These are phyloP conservation scores for Chromis chromis DNA, from an alignment of 2,797 vertebrate genomes.

Conservation along the genomic window DNA sequence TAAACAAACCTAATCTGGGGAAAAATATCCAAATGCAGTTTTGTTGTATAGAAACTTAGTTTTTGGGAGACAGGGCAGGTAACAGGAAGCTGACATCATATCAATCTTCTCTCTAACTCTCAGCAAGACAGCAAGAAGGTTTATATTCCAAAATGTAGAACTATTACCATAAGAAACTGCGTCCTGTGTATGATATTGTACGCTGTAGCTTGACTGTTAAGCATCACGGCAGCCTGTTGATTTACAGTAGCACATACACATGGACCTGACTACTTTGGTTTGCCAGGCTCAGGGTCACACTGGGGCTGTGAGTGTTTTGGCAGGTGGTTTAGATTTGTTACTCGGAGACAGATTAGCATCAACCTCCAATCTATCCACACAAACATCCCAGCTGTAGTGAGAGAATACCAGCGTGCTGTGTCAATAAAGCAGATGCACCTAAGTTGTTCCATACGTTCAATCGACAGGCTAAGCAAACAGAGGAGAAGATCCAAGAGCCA, in stretches of 20 bases:
- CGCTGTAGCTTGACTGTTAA: slow-evolving; percentile 5
- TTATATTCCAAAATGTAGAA: background rate
- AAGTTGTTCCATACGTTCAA: slow-evolving; percentile 56
- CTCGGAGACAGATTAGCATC: slow-evolving; percentile 76
- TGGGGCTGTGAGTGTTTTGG: slow-evolving; percentile 76
- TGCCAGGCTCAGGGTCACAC: slow-evolving; percentile 68
- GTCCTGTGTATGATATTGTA: background rate
- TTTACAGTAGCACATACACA: slow-evolving; percentile 52
- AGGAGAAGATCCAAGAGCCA: slow-evolving; percentile 14
- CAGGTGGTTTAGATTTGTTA: slow-evolving; percentile 85
- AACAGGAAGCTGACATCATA: background rate
- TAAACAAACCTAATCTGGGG: too few species aligned
- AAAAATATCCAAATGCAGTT: too few species aligned
- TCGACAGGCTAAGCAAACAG: slow-evolving; percentile 53
- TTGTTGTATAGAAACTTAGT: too few species aligned
- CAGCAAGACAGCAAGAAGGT: background rate
- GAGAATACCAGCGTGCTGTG: slow-evolving; percentile 42
- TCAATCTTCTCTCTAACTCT: background rate
- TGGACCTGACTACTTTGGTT: slow-evolving; percentile 61
- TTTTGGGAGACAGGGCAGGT: too few species aligned
- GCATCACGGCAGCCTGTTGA: slow-evolving; percentile 34
- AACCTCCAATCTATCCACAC: slow-evolving; percentile 71
- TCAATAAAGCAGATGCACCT: slow-evolving; percentile 57
- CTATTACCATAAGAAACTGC: background rate
- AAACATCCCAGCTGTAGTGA: slow-evolving; percentile 66